Base-by-base conservation (phyloP, 1,140 invertebrate species). In the Drosophila grimshawi region DNA sequence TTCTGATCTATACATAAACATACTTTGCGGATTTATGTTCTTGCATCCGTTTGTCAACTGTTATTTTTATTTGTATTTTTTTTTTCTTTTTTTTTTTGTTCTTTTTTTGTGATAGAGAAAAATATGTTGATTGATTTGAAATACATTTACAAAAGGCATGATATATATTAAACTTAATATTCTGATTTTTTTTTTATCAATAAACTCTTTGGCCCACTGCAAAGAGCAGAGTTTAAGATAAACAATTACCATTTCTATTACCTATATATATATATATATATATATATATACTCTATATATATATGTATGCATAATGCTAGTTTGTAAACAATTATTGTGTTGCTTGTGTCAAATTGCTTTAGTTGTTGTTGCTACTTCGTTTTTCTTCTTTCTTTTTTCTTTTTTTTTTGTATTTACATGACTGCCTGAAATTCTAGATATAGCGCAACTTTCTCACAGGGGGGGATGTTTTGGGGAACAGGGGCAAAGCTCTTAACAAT, bases 401-500 rank as follows among this genome's bases (percentile, higher is more conserved):
- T 63, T 64, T 37, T 6, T 7, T 19, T 33, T 53, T 57, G 45
- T 71, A 66, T 64, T 74, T 80, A 63, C 75, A 74, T 65, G 56
- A 69, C 56, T 64, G 61, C 41, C 61, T 41, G 49, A 30, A 46
- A n/a, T 10, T 52, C 48, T 19, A 49, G 10, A 55, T 55, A 39
- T 55, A 37, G 3, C 39, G 41, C 39, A 30, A 59, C 39, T 43
- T 43, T 43, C 37, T 59, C 27, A 41, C 6, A 7, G 3, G 27
- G 4, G 2, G 8, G 32, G 52, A 37, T 55, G 8, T 37, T 37
- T 37, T 37, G 35, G 53, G 37, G 7, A 32, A 41, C 33, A 8
- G 11, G 37, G 53, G 19, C 19, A 19, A 43, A 75, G 45, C 41
- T 80, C 43, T 80, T 70, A 81, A 75, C 76, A 83, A 82, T 83